Evolutionary conservation across 1,140 invertebrate genomes (phyloP), one percentile per base, ranked within the genome.

Genomic region (Penaeus vannamei): DNA sequence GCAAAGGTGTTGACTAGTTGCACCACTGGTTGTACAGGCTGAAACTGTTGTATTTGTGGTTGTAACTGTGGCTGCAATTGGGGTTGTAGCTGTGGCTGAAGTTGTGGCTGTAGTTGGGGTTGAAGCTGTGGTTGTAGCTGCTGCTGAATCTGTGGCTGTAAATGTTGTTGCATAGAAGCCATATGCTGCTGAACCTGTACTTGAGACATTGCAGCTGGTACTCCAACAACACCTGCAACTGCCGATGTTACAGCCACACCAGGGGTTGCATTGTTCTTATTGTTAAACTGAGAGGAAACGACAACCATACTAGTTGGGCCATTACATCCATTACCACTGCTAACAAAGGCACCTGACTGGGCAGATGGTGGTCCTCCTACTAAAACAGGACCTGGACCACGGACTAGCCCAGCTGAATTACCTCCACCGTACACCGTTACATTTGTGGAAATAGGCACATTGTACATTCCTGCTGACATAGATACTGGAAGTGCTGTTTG

Each of bases 1-100:
- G 91, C 88, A 83, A 91, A 91, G 0, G 96, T 95, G 92, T 97
- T 97, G 1, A 97, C 95, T 19, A 98, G 94, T 1, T 93, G 93
- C 72, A 93, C 91, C 80, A 93, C 91, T 23, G 92, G 92, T 72
- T 92, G 92, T 36, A 92, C 91, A 80, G 90, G 88, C 83, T 90
- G 91, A 77, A 91, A 90, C 79, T 91, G 90, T 77, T 89, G 86
- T 26, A 89, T 79, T 29, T 90, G 91, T 76, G 89, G 85, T 59
- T 90, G 89, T 61, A 90, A 61, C 26, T 90, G 89, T 77, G 86
- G 86, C 61, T 88, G 86, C 59, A 89, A 77, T 60, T 89, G 87
- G 69, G 79, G 62, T 53, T 87, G 86, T 59, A 87, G 79, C n/a
- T 87, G 86, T 20, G 66, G 86, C n/a, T 87, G 86, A 69, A 87